Conservation (phyloP, 2,888 invertebrate genomes). For the Drosophila melanosoma region DNA sequence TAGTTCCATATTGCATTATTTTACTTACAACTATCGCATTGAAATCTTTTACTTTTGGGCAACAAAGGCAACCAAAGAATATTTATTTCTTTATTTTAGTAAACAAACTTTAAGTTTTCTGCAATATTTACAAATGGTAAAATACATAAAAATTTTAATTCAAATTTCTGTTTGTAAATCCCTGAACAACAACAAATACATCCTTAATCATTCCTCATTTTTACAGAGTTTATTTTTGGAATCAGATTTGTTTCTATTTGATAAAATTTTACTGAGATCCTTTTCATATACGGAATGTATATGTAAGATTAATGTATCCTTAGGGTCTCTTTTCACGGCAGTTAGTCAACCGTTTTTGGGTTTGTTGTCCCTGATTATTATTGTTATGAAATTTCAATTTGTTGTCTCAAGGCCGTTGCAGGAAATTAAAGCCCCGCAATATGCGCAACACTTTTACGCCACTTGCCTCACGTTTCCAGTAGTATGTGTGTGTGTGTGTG, state of each 20-base stretch:
- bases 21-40: constrained; percentile 22
- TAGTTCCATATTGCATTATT: constrained; percentile 23
- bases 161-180: constrained; percentile 4
- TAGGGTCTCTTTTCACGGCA: constrained; percentile 14
- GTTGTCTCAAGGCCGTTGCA: constrained; percentile 70
- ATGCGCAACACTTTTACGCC: constrained; percentile 68
- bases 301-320: background rate
- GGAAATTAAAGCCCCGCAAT: constrained; percentile 69
- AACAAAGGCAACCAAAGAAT: background rate
- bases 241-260: constrained; percentile 36
- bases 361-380: constrained; percentile 49
- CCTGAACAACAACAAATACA: background rate
- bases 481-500: background rate
- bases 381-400: constrained; percentile 75
- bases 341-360: constrained; percentile 39
- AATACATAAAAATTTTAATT: background rate
- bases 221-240: background rate
- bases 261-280: constrained; percentile 14
- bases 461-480: constrained; percentile 36
- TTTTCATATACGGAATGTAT: background rate
- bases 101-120: background rate
- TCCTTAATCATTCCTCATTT: background rate
- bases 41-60: background rate
- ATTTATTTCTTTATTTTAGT: background rate
- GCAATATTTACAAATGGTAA: background rate